phyloP scores from a whole-genome alignment of 2,888 invertebrate genomes.

The Melangyna quadrimaculata region DNA sequence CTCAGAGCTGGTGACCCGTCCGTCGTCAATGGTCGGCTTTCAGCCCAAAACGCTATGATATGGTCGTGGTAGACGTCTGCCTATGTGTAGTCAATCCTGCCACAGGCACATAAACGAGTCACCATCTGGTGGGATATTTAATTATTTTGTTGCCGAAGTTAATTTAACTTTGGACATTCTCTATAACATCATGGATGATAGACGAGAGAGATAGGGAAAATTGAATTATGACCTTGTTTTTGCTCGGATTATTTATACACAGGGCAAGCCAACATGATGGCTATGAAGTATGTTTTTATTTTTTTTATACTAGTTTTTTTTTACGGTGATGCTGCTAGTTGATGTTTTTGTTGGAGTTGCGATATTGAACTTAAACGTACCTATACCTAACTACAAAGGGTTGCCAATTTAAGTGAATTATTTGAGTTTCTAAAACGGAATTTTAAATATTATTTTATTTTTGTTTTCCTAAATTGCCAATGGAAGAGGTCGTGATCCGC shows the following conservation, averaged over 20 bases:
- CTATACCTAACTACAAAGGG: neutral
- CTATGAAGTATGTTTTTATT: neutral
- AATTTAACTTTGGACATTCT: constrained; percentile 71
- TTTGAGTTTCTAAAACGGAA: neutral
- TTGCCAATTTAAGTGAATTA: constrained; percentile 35
- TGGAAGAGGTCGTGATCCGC: no score
- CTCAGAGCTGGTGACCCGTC: neutral
- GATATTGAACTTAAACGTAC: constrained; percentile 13
- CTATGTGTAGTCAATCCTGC: constrained; percentile 32
- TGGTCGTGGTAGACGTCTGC: neutral
- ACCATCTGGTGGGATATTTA: constrained; percentile 71
- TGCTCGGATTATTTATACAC: constrained; percentile 51
- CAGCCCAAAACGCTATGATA: constrained; percentile 29
- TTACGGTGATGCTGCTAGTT: neutral
- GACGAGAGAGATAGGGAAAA: constrained; percentile 65
- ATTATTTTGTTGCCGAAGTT: constrained; percentile 71
- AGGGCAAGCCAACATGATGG: neutral
- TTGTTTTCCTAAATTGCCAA: no score
- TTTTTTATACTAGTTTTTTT: neutral
- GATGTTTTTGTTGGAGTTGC: neutral
- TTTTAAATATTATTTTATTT: no score
- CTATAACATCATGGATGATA: constrained; percentile 63
- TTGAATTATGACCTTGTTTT: constrained; percentile 70
- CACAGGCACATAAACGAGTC: constrained; percentile 64
- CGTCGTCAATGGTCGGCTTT: neutral